Evolutionary conservation across 1,140 invertebrate species (phyloP).

Genomic region (Drosophila elegans): DNA sequence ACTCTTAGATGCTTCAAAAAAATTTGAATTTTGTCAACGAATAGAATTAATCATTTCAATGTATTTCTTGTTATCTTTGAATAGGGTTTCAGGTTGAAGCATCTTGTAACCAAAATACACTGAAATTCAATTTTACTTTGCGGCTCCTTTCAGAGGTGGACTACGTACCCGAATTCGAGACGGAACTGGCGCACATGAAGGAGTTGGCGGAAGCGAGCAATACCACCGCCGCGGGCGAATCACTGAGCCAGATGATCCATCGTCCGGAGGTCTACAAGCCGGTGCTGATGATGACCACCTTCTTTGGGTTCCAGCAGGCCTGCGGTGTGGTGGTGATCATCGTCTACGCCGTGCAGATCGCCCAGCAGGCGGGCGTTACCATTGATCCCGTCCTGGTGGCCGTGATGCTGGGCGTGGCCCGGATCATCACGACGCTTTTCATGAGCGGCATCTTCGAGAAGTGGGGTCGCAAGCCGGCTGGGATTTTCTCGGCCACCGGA

Average conservation of each 20-base stretch:
- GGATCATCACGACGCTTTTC: slow-evolving; percentile 86
- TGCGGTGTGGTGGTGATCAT: slow-evolving; percentile 92
- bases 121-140: too few relatives aligned
- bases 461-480: slow-evolving; percentile 86
- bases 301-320: slow-evolving; percentile 92
- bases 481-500: slow-evolving; percentile 87
- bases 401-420: slow-evolving; percentile 86
- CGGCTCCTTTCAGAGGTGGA: slow-evolving; percentile 31
- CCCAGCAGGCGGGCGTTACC: slow-evolving; percentile 86
- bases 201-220: slow-evolving; percentile 65
- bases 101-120: too few relatives aligned
- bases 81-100: too few relatives aligned
- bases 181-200: slow-evolving; percentile 72
- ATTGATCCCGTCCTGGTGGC: slow-evolving; percentile 87
- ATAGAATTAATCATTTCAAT: too few relatives aligned
- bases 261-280: slow-evolving; percentile 87
- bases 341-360: slow-evolving; percentile 90
- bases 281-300: slow-evolving; percentile 87
- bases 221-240: slow-evolving; percentile 64
- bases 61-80: too few relatives aligned
- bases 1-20: too few relatives aligned
- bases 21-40: too few relatives aligned
- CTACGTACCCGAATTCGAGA: slow-evolving; percentile 80
- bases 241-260: slow-evolving; percentile 63
- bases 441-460: slow-evolving; percentile 86